Percentiles rank a stretch among this genome's conserved stretches.
These are phyloP conservation scores for Vireo altiloquus DNA, from an alignment of 2,113 vertebrate species.

Conservation along the genomic window DNA sequence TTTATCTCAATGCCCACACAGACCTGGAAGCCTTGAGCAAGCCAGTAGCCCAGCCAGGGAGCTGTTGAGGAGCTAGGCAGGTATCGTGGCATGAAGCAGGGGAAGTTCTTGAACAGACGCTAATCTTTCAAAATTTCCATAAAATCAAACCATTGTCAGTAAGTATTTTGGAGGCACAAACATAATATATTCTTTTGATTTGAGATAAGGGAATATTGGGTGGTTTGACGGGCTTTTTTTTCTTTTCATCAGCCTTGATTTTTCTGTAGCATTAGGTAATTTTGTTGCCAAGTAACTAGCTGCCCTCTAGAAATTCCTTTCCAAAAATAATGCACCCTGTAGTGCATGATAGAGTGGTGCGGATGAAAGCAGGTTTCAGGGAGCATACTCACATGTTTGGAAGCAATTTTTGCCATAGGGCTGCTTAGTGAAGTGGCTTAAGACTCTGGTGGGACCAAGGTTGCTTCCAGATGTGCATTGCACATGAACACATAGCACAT, in stretches of 20 bases:
- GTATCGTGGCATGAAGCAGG: neutral
- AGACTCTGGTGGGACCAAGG: neutral
- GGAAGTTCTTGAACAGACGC: neutral
- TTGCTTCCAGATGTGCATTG: neutral
- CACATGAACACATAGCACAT: neutral
- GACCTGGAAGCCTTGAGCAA: neutral
- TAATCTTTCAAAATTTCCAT: neutral
- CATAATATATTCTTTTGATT: neutral
- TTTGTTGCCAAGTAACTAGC: neutral
- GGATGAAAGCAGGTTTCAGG: neutral
- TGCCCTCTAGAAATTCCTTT: neutral
- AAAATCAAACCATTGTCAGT: neutral
- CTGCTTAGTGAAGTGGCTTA: neutral
- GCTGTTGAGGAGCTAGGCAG: neutral
- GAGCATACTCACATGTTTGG: neutral
- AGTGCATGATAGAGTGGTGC: neutral
- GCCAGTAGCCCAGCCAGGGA: neutral
- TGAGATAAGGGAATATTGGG: neutral
- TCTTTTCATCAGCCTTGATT: neutral
- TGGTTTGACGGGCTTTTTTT: neutral
- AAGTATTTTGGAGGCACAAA: neutral
- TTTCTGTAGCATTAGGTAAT: neutral
- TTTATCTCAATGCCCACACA: conserved; percentile 20
- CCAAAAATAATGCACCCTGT: neutral
- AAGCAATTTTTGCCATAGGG: neutral